Conservation (phyloP, 2,113 vertebrate species). For the Rhegmatorhina hoffmannsi region DNA sequence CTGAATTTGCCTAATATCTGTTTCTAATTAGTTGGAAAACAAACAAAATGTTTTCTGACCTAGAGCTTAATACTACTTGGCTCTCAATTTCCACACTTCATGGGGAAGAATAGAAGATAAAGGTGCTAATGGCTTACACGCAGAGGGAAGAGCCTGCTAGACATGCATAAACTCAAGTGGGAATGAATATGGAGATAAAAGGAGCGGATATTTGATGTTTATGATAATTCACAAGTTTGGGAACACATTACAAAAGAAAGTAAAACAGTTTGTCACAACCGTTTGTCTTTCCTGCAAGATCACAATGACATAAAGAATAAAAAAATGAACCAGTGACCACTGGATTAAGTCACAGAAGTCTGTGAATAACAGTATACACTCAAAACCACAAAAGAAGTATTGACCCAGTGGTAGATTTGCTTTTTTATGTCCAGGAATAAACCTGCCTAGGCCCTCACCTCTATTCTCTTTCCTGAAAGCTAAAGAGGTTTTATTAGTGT, state of each 20-base stretch:
- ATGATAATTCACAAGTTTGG: not conserved
- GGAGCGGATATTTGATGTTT: not conserved
- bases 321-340: not conserved
- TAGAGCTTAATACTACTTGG: not conserved
- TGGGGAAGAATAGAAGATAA: not conserved
- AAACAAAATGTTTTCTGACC: not conserved
- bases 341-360: not conserved
- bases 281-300: not conserved
- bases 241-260: not conserved
- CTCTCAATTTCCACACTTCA: not conserved
- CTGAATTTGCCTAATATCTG: not conserved
- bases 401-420: not conserved
- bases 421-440: not conserved
- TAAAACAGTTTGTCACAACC: not conserved
- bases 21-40: not conserved
- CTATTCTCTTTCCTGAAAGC: not conserved
- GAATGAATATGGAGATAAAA: not conserved
- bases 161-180: not conserved
- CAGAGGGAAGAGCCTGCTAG: not conserved
- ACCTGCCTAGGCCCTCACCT: not conserved
- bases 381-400: not conserved
- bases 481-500: not conserved
- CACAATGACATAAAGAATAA: not conserved
- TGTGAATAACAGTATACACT: not conserved
- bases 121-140: not conserved